phyloP scores from a whole-genome alignment of 2,113 vertebrate genomes.

The Micronisus gabar region DNA sequence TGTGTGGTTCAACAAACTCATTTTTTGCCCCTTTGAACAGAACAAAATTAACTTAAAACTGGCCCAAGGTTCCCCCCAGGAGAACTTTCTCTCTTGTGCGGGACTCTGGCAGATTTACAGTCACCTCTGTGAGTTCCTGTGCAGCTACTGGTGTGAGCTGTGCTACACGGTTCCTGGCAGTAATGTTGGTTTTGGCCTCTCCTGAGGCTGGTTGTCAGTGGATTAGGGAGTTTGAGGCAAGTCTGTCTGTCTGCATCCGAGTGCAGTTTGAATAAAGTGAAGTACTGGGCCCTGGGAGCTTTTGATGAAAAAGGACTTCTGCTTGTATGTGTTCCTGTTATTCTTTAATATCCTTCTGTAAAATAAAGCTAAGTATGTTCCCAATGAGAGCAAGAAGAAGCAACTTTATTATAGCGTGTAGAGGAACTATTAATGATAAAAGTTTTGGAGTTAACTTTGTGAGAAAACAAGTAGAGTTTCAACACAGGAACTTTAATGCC shows the following conservation, averaged over 20 bases:
- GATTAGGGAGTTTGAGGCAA: not conserved
- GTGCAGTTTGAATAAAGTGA: not conserved
- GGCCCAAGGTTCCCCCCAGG: not conserved
- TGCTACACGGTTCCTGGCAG: not conserved
- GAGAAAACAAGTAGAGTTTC: conserved; percentile 17
- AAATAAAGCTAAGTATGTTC: too few species aligned
- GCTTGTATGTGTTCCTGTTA: not conserved
- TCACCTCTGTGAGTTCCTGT: not conserved
- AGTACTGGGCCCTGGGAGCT: not conserved
- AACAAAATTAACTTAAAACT: not conserved
- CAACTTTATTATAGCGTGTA: not conserved
- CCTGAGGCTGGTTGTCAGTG: not conserved
- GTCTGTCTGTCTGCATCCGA: not conserved
- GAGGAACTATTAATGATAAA: not conserved
- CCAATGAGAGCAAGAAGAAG: not conserved
- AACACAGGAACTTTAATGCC: not conserved
- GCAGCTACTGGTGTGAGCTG: not conserved
- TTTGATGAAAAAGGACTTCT: not conserved
- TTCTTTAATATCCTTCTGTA: too few species aligned
- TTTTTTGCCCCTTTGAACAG: not conserved
- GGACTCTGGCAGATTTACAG: not conserved
- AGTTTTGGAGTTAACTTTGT: not conserved
- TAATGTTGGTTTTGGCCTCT: not conserved
- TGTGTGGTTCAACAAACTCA: not conserved
- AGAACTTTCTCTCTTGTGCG: not conserved